phyloP scores from a whole-genome alignment of 2,113 vertebrate genomes.

The Sebastes schlegelii region DNA sequence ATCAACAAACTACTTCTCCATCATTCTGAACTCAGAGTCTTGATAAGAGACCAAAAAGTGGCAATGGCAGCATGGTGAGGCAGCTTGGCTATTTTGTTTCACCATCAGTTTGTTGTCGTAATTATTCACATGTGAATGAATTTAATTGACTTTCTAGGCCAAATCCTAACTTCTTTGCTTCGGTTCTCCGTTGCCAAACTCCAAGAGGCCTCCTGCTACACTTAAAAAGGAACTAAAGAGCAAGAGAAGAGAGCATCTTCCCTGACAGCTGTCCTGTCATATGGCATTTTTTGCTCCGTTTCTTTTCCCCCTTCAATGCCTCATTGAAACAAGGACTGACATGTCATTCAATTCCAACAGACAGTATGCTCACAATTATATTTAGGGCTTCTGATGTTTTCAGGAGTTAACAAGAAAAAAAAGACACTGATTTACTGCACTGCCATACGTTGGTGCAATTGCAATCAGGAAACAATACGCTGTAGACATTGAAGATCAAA shows the following conservation, averaged over 20 bases:
- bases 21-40: constrained; percentile 22
- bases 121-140: constrained; percentile 47
- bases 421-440: not conserved
- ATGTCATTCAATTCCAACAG: constrained; percentile 37
- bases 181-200: constrained; percentile 39
- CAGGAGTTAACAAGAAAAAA: not conserved
- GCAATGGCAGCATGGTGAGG: constrained; percentile 22
- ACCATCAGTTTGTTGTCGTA: constrained; percentile 41
- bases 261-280: constrained; percentile 73
- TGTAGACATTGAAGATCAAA: not conserved
- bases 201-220: constrained; percentile 39
- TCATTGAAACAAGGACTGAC: constrained; percentile 54
- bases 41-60: constrained; percentile 39
- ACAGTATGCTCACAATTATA: constrained; percentile 19
- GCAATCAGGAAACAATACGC: not conserved
- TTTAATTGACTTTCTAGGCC: constrained; percentile 64
- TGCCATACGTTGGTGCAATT: not conserved
- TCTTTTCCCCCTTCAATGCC: constrained; percentile 50
- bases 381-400: constrained; percentile 5
- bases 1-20: constrained; percentile 26
- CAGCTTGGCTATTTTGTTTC: constrained; percentile 33
- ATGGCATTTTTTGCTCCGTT: constrained; percentile 65
- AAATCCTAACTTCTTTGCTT: constrained; percentile 47
- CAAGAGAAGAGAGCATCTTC: constrained; percentile 57
- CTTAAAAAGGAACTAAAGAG: constrained; percentile 45